phyloP scores from a whole-genome alignment of 2,113 vertebrate genomes.

The Centropus bengalensis region DNA sequence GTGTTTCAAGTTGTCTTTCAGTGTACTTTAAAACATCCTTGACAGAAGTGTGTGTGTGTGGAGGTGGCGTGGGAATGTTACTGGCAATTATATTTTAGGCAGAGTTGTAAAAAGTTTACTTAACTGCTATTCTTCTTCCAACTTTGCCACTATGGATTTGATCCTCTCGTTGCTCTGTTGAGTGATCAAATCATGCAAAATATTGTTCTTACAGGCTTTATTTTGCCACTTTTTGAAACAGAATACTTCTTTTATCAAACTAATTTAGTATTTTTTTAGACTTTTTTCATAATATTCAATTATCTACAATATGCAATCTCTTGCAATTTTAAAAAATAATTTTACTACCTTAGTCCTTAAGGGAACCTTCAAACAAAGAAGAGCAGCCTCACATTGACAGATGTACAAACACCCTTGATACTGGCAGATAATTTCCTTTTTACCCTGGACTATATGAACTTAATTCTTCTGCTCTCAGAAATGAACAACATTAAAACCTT shows the following conservation, averaged over 20 bases:
- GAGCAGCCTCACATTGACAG: neutral
- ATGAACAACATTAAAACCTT: neutral
- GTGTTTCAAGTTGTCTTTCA: conserved; percentile 58
- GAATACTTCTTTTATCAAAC: neutral
- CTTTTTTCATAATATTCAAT: neutral
- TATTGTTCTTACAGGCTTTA: neutral
- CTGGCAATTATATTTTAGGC: neutral
- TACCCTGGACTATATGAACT: neutral
- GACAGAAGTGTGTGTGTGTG: neutral
- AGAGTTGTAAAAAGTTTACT: conserved; percentile 11
- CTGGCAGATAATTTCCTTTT: neutral
- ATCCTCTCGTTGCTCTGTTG: neutral
- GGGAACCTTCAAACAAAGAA: neutral
- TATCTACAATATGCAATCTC: neutral
- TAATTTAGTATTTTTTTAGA: neutral
- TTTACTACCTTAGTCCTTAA: neutral
- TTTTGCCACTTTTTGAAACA: neutral
- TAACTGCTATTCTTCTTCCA: neutral
- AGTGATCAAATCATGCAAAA: neutral
- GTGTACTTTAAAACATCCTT: conserved; percentile 50
- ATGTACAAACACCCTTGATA: neutral
- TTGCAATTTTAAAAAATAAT: neutral
- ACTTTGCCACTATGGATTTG: neutral
- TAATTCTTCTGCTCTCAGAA: neutral
- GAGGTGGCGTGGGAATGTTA: neutral